Conservation (phyloP, 2,888 invertebrate genomes). For the Dryadula phaetusa region DNA sequence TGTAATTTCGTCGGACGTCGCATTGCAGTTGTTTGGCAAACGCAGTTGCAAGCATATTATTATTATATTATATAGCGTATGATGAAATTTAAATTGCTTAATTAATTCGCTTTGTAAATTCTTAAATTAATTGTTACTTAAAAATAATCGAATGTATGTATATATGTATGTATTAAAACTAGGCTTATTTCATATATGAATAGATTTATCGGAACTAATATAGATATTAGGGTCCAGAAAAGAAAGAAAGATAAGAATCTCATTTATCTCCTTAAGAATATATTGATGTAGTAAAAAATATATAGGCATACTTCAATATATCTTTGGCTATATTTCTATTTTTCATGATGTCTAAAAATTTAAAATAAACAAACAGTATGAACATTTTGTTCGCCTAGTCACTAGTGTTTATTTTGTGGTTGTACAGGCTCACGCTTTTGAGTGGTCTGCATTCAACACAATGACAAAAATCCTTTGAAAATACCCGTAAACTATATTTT, state of each 20-base stretch:
- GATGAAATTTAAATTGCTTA: constrained; percentile 7
- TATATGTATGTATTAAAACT: not conserved
- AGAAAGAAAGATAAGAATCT: too few relatives aligned
- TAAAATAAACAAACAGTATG: not conserved
- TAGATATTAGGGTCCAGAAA: too few relatives aligned
- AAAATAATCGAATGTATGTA: not conserved
- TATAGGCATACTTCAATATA: too few relatives aligned
- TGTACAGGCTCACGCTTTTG: constrained; percentile 9
- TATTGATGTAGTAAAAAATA: not conserved
- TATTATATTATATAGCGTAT: constrained; percentile 6
- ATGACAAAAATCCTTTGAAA: constrained; percentile 19
- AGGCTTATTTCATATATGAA: too few relatives aligned
- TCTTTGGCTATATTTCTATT: too few relatives aligned
- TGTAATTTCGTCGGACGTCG: constrained; percentile 30
- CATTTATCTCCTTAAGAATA: too few relatives aligned
- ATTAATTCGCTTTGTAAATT: not conserved
- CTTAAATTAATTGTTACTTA: not conserved
- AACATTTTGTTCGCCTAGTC: constrained; percentile 3
- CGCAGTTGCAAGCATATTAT: constrained; percentile 5
- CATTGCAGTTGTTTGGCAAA: constrained; percentile 33
- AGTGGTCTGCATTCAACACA: constrained; percentile 18
- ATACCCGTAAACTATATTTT: constrained; percentile 12
- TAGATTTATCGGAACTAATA: too few relatives aligned
- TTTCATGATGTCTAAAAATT: not conserved
- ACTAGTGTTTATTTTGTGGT: constrained; percentile 2